Percentiles rank a stretch among this genome's conserved stretches.
These are phyloP conservation scores for Luperina testacea DNA, from an alignment of 2,888 invertebrate species.

Conservation along the genomic window DNA sequence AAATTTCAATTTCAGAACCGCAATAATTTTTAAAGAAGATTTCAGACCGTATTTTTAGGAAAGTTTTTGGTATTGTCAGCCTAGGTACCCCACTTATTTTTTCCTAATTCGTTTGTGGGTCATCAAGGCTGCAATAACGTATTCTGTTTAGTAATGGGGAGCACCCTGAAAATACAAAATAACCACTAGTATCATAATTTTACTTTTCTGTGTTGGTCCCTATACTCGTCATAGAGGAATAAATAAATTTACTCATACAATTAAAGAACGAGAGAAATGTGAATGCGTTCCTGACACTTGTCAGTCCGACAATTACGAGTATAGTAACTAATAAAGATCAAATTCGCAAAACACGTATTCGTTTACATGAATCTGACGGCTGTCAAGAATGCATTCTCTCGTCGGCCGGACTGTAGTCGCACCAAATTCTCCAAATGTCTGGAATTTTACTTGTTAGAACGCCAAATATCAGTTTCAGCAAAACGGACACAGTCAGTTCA, in stretches of 20 bases:
- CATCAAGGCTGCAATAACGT: not conserved
- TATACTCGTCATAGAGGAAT: not conserved
- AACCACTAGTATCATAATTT: not conserved
- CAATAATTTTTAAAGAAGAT: not conserved
- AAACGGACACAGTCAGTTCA: slow-evolving; percentile 19
- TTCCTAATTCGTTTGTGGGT: too few species aligned
- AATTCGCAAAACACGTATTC: not conserved
- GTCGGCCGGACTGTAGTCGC: not conserved
- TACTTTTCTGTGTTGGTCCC: not conserved
- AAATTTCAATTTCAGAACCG: not conserved
- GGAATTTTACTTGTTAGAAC: not conserved
- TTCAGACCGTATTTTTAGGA: not conserved
- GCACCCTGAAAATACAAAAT: not conserved
- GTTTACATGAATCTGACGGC: too few species aligned
- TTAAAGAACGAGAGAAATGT: not conserved
- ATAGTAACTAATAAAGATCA: not conserved
- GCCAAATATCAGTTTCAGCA: slow-evolving; percentile 39
- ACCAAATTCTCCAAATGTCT: not conserved
- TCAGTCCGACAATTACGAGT: too few species aligned
- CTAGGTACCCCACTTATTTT: not conserved
- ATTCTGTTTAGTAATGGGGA: too few species aligned
- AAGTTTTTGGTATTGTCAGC: not conserved
- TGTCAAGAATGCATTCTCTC: not conserved
- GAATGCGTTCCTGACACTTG: not conserved
- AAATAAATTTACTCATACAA: not conserved